phyloP scores from a whole-genome alignment of 2,113 vertebrate species.

The Blennius ocellaris region DNA sequence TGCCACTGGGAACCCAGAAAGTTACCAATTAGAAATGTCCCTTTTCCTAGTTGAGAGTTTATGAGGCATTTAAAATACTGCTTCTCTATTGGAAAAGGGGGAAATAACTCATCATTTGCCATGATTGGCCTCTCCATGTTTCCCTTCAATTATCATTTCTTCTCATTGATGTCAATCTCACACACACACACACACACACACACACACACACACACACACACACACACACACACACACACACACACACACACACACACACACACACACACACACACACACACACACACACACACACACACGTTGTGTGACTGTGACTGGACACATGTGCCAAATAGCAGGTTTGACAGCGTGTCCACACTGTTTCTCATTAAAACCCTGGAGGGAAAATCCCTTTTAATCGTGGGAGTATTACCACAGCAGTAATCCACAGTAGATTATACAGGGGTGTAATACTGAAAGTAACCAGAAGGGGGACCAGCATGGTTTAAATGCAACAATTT shows the following conservation, averaged over 20 bases:
- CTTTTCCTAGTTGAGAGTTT: no score
- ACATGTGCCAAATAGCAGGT: constrained; percentile 23
- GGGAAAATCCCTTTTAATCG: constrained; percentile 76
- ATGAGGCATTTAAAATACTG: no score
- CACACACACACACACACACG: neutral
- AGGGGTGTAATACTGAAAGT: constrained; percentile 22
- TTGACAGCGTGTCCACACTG: constrained; percentile 37
- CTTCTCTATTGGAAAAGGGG: no score
- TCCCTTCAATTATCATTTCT: no score
- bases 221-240: neutral
- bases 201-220: constrained; percentile 8
- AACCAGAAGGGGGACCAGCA: constrained; percentile 61
- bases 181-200: no score
- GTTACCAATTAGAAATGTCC: no score
- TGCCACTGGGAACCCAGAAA: no score
- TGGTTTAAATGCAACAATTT: neutral
- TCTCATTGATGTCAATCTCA: no score
- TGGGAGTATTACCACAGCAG: constrained; percentile 59
- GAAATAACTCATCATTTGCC: no score
- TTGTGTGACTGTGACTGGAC: constrained; percentile 24
- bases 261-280: no score
- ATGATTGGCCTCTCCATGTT: no score
- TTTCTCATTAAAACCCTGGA: constrained; percentile 75
- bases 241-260: no score
- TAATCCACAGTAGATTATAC: constrained; percentile 73